Evolutionary conservation across 1,140 invertebrate genomes (phyloP).

Genomic region (Ceratina japonica): DNA sequence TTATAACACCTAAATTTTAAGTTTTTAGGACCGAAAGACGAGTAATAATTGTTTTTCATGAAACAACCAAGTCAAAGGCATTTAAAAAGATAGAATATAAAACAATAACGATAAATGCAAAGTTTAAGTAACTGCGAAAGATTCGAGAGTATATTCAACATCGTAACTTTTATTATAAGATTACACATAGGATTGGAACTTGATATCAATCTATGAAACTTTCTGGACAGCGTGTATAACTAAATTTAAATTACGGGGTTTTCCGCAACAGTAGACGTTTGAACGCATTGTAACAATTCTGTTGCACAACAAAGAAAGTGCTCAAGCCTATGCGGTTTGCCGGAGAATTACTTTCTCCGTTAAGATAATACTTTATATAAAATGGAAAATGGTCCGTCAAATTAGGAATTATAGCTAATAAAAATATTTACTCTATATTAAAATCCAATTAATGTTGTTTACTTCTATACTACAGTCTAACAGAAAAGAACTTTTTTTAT

Average conservation of each 20-base stretch:
- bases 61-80: background rate
- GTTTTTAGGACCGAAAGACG: no score
- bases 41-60: no score
- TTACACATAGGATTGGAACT: background rate
- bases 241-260: conserved; percentile 1
- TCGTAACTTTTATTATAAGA: background rate
- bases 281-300: background rate
- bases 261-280: background rate
- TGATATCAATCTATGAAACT: conserved; percentile 13
- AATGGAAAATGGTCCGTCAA: background rate
- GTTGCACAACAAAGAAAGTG: conserved; percentile 38
- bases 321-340: conserved; percentile 16
- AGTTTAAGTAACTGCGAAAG: background rate
- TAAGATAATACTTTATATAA: background rate
- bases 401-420: background rate
- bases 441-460: no score
- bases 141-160: no score
- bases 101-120: background rate
- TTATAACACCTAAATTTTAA: no score
- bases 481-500: no score
- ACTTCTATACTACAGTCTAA: no score
- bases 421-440: no score
- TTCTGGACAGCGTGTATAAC: background rate
- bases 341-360: conserved; percentile 15
- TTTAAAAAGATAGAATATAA: background rate